Base-by-base conservation (phyloP, 2,113 vertebrate genomes). In the Erinaceus europaeus region DNA sequence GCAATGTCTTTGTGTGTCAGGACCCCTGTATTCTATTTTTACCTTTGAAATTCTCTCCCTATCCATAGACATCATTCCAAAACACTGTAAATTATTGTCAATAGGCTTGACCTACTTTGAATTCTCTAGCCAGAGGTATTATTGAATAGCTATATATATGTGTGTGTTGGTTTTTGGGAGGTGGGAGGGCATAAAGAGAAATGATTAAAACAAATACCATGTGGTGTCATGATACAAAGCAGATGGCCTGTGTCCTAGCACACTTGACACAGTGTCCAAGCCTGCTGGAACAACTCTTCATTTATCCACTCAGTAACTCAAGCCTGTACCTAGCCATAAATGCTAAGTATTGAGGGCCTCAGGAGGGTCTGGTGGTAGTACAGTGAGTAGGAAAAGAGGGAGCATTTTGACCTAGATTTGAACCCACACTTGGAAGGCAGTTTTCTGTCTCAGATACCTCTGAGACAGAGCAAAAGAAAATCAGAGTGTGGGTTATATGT, bases 201-300 rank as follows among this genome's bases (percentile, higher is more conserved):
- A 86, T 10, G 57, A 61, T 23, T 55, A 36, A 85, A 89, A 55
- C 74, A 81, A 91, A 88, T 75, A 90, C 88, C 29, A 4, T 5
- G 59, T 81, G 80, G 88, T 88, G 72, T 88, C 34, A 78, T 76
- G 76, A 91, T 68, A 65, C 71, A 80, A 94, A 93, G 73, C 80
- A 94, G 90, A 90, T 90, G 86, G 94, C 62, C 83, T 50, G 15
- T 83, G 79, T 91, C 84, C 64, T 76, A 77, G 76, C 76, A 57
- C 48, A 36, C 68, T 62, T 84, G 87, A 86, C 55, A 71, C 7
- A 55, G 89, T 65, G 73, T 52, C 76, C 69, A 53, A 83, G 74
- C 40, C 72, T 86, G 68, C 76, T 64, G 52, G 77, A 86, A 77
- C 73, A 77, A 40, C 76, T 88, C 67, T 80, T 90, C 82, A 67